phyloP scores from a whole-genome alignment of 2,888 invertebrate species.

The Drosophila fulvimacula region DNA sequence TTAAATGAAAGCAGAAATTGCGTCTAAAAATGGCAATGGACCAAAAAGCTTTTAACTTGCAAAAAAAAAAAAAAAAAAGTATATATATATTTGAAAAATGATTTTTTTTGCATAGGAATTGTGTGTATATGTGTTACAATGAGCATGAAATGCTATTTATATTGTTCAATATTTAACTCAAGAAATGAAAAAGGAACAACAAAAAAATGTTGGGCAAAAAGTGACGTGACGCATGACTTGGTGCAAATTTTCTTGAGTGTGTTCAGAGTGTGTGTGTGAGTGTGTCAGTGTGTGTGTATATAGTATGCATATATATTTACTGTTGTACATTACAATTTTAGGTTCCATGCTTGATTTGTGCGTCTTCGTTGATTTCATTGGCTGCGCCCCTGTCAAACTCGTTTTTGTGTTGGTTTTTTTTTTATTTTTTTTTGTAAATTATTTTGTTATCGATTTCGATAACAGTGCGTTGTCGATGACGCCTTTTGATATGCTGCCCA shows the following conservation, averaged over 20 bases:
- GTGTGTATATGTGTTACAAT: conserved; percentile 41
- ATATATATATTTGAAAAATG: conserved; percentile 61
- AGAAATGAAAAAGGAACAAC: conserved; percentile 13
- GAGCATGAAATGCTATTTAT: conserved; percentile 63
- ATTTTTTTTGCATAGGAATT: conserved; percentile 62
- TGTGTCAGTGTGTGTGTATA: conserved; percentile 10
- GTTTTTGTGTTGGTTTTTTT: conserved; percentile 12
- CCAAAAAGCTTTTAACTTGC: conserved; percentile 50
- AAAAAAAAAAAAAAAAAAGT: conserved; percentile 22
- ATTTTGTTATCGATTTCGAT: conserved; percentile 27
- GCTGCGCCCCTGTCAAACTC: conserved; percentile 22
- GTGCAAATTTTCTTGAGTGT: conserved; percentile 38
- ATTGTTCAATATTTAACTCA: conserved; percentile 55
- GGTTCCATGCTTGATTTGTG: conserved; percentile 75
- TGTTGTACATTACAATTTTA: conserved; percentile 78
- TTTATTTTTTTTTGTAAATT: conserved; percentile 20
- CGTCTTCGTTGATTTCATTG: conserved; percentile 60
- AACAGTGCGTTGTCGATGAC: conserved; percentile 15
- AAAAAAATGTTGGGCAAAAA: conserved; percentile 23
- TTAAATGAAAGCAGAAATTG: conserved; percentile 52
- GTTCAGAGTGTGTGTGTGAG: not conserved
- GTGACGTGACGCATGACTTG: conserved; percentile 54
- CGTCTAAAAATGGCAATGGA: conserved; percentile 47
- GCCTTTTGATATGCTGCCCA: conserved; percentile 34
- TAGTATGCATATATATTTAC: conserved; percentile 21